Conservation (phyloP, 2,888 invertebrate genomes). For the Himalopsyche anomala region DNA sequence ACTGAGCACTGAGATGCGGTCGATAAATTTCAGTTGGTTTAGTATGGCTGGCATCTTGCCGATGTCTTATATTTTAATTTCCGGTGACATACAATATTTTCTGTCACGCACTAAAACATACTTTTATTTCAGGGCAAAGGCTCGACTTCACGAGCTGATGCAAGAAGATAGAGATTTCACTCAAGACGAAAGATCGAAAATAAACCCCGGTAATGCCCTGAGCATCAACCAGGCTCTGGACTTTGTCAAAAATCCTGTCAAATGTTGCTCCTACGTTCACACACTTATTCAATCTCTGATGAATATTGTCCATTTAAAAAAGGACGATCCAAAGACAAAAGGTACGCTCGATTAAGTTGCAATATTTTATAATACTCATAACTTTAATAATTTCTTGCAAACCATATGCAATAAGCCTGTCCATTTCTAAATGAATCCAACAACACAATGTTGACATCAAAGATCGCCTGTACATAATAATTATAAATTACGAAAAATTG, state of each 20-base stretch:
- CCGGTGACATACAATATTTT: too few relatives aligned
- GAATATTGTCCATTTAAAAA: constrained; percentile 89
- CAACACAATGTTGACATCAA: too few relatives aligned
- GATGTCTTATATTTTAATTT: too few relatives aligned
- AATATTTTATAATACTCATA: too few relatives aligned
- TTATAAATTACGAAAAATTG: too few relatives aligned
- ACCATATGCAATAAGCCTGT: too few relatives aligned
- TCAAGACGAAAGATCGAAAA: constrained; percentile 87
- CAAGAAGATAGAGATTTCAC: constrained; percentile 93
- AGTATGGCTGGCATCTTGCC: too few relatives aligned
- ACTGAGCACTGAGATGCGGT: too few relatives aligned
- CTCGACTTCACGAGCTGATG: constrained; percentile 94
- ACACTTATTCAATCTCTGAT: constrained; percentile 90
- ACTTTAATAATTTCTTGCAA: background rate
- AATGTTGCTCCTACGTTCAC: constrained; percentile 94
- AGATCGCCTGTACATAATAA: too few relatives aligned
- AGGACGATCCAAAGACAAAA: constrained; percentile 93
- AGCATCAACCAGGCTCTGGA: constrained; percentile 94
- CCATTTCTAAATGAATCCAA: background rate
- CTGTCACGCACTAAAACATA: too few relatives aligned
- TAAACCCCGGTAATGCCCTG: constrained; percentile 94
- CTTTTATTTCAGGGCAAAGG: constrained; percentile 87
- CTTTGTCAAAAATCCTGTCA: constrained; percentile 96
- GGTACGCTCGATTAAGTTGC: constrained; percentile 71
- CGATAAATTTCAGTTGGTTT: too few relatives aligned